Evolutionary conservation across 2,797 vertebrate species (phyloP).

Genomic region (Dipus sagitta): DNA sequence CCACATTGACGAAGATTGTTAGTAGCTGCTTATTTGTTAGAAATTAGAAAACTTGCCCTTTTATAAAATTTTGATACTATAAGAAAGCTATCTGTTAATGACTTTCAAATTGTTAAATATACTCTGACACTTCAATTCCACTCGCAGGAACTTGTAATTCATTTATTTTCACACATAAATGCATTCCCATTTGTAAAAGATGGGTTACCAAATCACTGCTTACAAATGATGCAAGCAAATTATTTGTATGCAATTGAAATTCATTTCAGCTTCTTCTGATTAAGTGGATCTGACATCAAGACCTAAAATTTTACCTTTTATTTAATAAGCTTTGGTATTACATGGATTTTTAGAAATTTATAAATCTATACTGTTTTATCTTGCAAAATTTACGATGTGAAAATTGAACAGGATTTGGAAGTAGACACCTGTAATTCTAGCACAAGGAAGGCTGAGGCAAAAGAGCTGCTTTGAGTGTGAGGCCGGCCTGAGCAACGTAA

Average conservation of each 20-base stretch:
- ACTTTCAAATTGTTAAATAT: not conserved
- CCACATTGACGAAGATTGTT: not conserved
- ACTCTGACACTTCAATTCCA: not conserved
- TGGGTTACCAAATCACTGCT: not conserved
- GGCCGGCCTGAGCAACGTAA: not conserved
- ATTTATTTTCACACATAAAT: constrained; percentile 1
- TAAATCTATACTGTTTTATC: constrained; percentile 23
- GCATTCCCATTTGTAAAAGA: not conserved
- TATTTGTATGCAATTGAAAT: not conserved
- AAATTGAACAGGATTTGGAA: not conserved
- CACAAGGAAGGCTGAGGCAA: not conserved
- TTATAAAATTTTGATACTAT: no score
- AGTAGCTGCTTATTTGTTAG: not conserved
- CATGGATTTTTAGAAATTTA: not conserved
- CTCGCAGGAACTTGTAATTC: not conserved
- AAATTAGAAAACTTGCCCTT: not conserved
- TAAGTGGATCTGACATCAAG: not conserved
- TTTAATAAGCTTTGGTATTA: constrained; percentile 10
- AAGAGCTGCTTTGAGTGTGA: not conserved
- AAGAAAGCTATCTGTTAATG: not conserved
- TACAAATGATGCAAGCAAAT: not conserved
- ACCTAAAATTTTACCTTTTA: constrained; percentile 20
- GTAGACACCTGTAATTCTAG: not conserved
- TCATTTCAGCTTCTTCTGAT: not conserved
- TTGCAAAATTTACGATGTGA: not conserved